Evolutionary conservation across 2,797 vertebrate genomes (phyloP), one percentile per base, ranked within the genome.

Genomic region (Molossus molossus): DNA sequence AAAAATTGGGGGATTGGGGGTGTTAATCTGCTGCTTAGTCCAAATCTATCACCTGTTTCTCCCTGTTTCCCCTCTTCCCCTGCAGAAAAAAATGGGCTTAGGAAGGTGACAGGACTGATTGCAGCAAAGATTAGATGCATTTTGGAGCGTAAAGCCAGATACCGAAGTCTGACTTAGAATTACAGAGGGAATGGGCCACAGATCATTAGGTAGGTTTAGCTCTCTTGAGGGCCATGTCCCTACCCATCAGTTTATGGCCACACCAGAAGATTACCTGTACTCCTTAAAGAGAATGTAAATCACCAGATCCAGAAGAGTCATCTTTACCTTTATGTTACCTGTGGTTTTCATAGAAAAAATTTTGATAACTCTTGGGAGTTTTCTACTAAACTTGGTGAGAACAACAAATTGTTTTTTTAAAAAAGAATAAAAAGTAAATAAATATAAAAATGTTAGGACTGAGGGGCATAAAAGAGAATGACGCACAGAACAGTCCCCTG

Each of bases 51-150:
- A 10, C 20, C 21, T 10, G 20, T 40, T 65, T 40, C 27, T 18
- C 1, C 2, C 0, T 37, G 18, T 23, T 18, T 13, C 17, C 18
- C 0, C 0, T n/a, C 48, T 21, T 29, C 3, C 1, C 3, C 1
- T 55, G 3, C 7, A 90, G 87, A 6, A 90, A 21, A 21, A 87
- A 91, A 90, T 4, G 25, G 29, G 7, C 3, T 18, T 53, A 45
- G 33, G 21, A 86, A 45, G 48, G 20, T 62, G 29, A 40, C 1
- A 12, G 18, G 4, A n/a, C 20, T 37, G 20, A 40, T 82, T 85
- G 13, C 3, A 79, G 18, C 23, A 82, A 45, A 89, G 27, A 81
- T n/a, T 29, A 81, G 27, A 13, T 77, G 2, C 5, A 65, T 27
- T 8, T 70, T 84, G n/a, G 14, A 85, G 29, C 50, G 72, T 25